Percentiles rank a stretch among this genome's conserved stretches.
Evolutionary conservation across 1,140 invertebrate genomes (phyloP).

Genomic region (Microplitis mediator): DNA sequence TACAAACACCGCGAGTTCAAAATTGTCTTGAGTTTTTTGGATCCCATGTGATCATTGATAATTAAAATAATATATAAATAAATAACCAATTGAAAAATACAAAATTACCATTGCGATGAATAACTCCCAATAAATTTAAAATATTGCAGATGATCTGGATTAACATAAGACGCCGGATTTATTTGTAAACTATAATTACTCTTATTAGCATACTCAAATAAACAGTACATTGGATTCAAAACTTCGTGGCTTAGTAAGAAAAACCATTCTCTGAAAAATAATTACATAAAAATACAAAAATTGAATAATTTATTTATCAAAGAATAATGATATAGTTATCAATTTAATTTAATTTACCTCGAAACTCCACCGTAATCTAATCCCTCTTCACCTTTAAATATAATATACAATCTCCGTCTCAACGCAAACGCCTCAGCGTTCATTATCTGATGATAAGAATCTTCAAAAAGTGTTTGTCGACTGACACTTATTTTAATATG

Average conservation of each 20-base stretch:
- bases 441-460: constrained; percentile 98
- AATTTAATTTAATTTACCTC: constrained; percentile 62
- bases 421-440: constrained; percentile 95
- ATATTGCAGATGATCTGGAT: constrained; percentile 98
- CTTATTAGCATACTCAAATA: constrained; percentile 99
- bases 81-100: constrained; percentile 51
- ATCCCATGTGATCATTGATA: too few relatives aligned
- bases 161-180: constrained; percentile 98
- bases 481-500: constrained; percentile 98
- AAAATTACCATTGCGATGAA: constrained; percentile 96
- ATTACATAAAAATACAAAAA: constrained; percentile 15
- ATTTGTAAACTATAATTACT: constrained; percentile 99
- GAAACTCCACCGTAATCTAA: constrained; percentile 99
- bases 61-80: too few relatives aligned
- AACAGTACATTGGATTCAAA: constrained; percentile 99
- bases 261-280: constrained; percentile 91
- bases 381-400: constrained; percentile 97
- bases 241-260: constrained; percentile 99
- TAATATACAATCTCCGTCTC: constrained; percentile 93
- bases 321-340: background rate
- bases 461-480: constrained; percentile 96
- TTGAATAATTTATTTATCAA: background rate
- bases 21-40: too few relatives aligned
- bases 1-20: too few relatives aligned
- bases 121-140: constrained; percentile 99